A percentile compares a stretch with the other conserved stretches of the same genome.
Evolutionary conservation across 2,888 invertebrate genomes (phyloP).

Genomic region (Nemotelus pantherinus): DNA sequence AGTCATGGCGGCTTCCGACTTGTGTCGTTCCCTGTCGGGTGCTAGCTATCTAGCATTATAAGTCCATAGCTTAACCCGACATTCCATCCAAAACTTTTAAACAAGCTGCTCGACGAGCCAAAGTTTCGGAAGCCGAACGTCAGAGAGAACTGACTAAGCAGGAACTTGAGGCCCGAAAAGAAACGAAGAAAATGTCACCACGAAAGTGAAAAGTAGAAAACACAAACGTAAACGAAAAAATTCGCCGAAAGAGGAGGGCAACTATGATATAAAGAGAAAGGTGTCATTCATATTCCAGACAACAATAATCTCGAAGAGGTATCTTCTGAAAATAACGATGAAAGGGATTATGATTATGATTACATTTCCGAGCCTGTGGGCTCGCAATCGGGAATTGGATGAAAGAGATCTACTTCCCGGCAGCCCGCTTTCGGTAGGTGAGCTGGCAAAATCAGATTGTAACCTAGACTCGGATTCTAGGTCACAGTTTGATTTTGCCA

Average conservation of each 20-base stretch:
- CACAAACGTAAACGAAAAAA: slow-evolving; percentile 52
- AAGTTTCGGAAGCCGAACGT: slow-evolving; percentile 77
- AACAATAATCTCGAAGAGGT: slow-evolving; percentile 58
- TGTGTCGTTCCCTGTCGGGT: no score
- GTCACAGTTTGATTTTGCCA: no score
- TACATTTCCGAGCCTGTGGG: no score
- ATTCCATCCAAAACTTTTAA: slow-evolving; percentile 64
- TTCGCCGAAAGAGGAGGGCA: slow-evolving; percentile 55
- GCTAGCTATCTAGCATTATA: no score
- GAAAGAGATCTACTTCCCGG: slow-evolving; percentile 64
- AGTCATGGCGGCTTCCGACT: no score
- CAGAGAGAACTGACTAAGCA: slow-evolving; percentile 82
- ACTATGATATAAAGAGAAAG: slow-evolving; percentile 53
- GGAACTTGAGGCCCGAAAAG: slow-evolving; percentile 78
- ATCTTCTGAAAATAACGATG: slow-evolving; percentile 65
- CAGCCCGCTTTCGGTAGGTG: slow-evolving; percentile 68
- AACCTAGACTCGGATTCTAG: no score
- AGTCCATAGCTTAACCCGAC: no score
- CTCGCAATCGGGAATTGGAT: slow-evolving; percentile 60
- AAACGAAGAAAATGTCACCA: slow-evolving; percentile 54
- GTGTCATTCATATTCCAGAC: slow-evolving; percentile 60
- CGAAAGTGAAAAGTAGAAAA: slow-evolving; percentile 57
- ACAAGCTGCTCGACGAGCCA: slow-evolving; percentile 71
- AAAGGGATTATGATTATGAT: slow-evolving; percentile 58
- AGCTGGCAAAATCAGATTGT: slow-evolving; percentile 65